Conservation (phyloP, 2,113 vertebrate species). For the Melanotaenia duboulayi region DNA sequence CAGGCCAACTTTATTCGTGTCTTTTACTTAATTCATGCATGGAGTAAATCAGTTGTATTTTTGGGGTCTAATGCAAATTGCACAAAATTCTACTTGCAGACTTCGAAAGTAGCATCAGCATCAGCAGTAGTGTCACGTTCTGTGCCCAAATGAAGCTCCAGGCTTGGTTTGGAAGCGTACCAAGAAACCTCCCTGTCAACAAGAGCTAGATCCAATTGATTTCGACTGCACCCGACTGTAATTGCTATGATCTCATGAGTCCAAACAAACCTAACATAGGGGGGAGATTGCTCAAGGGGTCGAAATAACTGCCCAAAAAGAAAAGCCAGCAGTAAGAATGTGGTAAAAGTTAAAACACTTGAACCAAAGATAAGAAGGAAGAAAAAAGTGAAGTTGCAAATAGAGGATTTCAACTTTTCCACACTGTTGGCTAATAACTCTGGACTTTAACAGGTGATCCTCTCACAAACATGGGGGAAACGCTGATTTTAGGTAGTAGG, state of each 20-base stretch:
- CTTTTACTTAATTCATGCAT: slow-evolving; percentile 1
- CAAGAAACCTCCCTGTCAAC: slow-evolving; percentile 36
- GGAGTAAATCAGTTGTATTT: slow-evolving; percentile 3
- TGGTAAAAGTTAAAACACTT: slow-evolving; percentile 14
- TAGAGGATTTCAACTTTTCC: neutral
- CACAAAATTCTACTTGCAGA: slow-evolving; percentile 4
- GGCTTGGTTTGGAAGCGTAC: slow-evolving; percentile 26
- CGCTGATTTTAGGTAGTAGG: no score
- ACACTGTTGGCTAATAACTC: no score
- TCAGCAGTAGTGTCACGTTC: slow-evolving; percentile 16
- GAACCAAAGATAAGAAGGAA: neutral
- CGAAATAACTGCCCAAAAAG: slow-evolving; percentile 33
- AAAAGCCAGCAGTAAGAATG: neutral
- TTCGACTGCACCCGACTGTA: slow-evolving; percentile 25
- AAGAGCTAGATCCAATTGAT: slow-evolving; percentile 38
- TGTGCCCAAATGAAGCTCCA: slow-evolving; percentile 15
- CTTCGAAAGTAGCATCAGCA: neutral
- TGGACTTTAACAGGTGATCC: neutral
- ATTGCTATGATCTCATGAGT: slow-evolving; percentile 44
- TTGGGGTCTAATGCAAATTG: neutral
- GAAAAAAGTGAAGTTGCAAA: neutral
- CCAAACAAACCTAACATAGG: slow-evolving; percentile 30
- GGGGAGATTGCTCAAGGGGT: slow-evolving; percentile 29
- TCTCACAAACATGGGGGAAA: neutral
- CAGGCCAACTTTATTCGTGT: neutral